phyloP scores from a whole-genome alignment of 2,888 invertebrate genomes.

The Ormyrus thymus region DNA sequence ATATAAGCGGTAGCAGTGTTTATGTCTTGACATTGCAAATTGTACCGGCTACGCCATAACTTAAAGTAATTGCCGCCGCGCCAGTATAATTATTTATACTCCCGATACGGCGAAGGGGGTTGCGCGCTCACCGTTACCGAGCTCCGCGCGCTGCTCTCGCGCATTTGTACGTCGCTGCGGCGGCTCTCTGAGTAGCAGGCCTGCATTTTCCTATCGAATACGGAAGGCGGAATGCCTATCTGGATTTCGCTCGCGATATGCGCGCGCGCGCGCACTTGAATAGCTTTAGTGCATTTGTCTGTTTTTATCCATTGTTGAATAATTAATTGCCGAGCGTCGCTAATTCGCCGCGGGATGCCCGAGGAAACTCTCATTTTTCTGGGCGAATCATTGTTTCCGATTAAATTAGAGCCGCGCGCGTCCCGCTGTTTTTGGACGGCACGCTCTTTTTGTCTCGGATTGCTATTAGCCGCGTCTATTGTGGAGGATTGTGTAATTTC shows the following conservation, averaged over 20 bases:
- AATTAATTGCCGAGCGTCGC: conserved; percentile 30
- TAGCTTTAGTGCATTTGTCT: conserved; percentile 49
- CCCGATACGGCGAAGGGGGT: conserved; percentile 70
- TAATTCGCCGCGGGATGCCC: not conserved
- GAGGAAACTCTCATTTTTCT: no score
- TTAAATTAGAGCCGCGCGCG: no score
- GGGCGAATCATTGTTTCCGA: no score
- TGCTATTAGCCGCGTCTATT: no score
- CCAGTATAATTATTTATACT: conserved; percentile 75
- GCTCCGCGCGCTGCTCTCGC: conserved; percentile 24
- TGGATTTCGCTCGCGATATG: conserved; percentile 49
- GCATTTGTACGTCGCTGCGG: not conserved
- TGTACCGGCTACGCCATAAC: conserved; percentile 74
- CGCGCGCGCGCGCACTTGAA: conserved; percentile 31
- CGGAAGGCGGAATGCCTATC: conserved; percentile 55
- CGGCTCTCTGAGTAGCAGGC: conserved; percentile 2
- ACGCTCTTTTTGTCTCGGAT: no score
- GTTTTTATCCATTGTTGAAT: conserved; percentile 46
- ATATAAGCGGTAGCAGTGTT: conserved; percentile 75
- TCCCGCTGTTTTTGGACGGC: no score
- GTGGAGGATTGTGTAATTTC: no score
- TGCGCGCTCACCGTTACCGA: conserved; percentile 55
- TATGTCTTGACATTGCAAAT: conserved; percentile 76
- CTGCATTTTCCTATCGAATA: conserved; percentile 55
- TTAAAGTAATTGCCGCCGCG: conserved; percentile 74